A percentile compares a stretch with the other conserved stretches of the same genome.
Evolutionary conservation across 1,140 invertebrate species (phyloP).

Genomic region (Colletes gigas): DNA sequence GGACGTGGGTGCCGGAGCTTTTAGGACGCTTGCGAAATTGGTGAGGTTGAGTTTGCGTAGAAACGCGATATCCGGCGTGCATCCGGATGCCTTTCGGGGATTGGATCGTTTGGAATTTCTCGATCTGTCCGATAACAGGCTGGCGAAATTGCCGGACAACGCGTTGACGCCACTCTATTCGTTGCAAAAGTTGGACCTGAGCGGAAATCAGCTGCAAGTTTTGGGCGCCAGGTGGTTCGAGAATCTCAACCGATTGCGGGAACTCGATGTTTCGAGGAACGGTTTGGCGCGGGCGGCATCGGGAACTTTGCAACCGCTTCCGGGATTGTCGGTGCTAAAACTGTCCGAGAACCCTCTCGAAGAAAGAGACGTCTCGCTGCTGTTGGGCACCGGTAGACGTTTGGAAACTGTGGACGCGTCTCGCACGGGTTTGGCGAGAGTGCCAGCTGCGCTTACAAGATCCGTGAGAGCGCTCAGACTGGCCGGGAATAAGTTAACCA

Average conservation of each 20-base stretch:
- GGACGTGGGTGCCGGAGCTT: constrained; percentile 60
- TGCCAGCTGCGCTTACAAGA: constrained; percentile 91
- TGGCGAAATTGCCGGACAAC: constrained; percentile 83
- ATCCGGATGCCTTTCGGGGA: constrained; percentile 80
- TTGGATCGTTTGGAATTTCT: constrained; percentile 78
- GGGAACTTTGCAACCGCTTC: constrained; percentile 87
- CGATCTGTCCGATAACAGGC: constrained; percentile 85
- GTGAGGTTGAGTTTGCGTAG: constrained; percentile 81
- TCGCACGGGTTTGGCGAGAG: constrained; percentile 87
- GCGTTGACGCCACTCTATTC: constrained; percentile 83
- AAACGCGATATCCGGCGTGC: constrained; percentile 82
- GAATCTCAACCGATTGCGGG: constrained; percentile 85
- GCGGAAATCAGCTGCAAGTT: constrained; percentile 85
- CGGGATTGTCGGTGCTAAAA: constrained; percentile 88
- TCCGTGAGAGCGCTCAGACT: constrained; percentile 90
- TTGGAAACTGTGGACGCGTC: constrained; percentile 92
- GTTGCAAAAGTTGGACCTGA: constrained; percentile 87
- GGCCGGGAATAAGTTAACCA: constrained; percentile 87
- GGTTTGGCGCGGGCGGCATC: constrained; percentile 86
- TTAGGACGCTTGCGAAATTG: constrained; percentile 75
- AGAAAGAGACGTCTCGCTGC: constrained; percentile 83
- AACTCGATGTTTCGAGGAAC: constrained; percentile 91
- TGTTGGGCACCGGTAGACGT: constrained; percentile 86
- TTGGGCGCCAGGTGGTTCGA: constrained; percentile 84
- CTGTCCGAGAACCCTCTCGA: constrained; percentile 87